Percentiles rank a stretch among this genome's conserved stretches.
Evolutionary conservation across 1,140 invertebrate genomes (phyloP).

Genomic region (Stegodyphus mimosarum): DNA sequence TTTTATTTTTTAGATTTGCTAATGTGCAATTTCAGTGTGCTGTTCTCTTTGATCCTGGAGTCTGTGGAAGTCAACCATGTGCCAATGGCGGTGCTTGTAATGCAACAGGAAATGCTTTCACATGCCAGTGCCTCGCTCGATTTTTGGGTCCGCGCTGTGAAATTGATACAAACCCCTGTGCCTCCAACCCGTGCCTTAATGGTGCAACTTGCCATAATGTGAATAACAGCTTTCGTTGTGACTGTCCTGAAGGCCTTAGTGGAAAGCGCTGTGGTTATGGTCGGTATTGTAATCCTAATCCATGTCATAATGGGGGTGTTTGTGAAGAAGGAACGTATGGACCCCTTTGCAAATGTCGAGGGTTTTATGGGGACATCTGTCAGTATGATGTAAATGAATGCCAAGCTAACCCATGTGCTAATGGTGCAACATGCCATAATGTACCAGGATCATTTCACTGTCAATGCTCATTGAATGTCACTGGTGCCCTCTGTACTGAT

Average conservation of each 20-base stretch:
- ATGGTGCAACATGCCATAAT: slow-evolving; percentile 81
- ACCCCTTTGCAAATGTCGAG: slow-evolving; percentile 67
- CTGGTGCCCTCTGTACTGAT: slow-evolving; percentile 76
- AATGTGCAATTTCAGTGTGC: slow-evolving; percentile 59
- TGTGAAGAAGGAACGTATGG: slow-evolving; percentile 69
- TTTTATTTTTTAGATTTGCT: slow-evolving; percentile 45
- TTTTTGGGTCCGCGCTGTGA: slow-evolving; percentile 56
- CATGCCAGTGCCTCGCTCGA: slow-evolving; percentile 54
- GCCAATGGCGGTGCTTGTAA: slow-evolving; percentile 82
- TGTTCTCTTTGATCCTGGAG: slow-evolving; percentile 82
- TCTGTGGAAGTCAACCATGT: slow-evolving; percentile 89
- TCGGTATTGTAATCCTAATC: slow-evolving; percentile 71
- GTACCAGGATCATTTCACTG: slow-evolving; percentile 80
- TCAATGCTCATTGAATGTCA: slow-evolving; percentile 81
- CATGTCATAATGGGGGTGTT: slow-evolving; percentile 70
- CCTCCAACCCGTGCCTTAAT: slow-evolving; percentile 87
- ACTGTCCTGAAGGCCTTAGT: slow-evolving; percentile 67
- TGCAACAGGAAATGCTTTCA: slow-evolving; percentile 66
- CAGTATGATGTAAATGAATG: slow-evolving; percentile 68
- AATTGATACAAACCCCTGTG: slow-evolving; percentile 88
- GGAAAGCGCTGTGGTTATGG: slow-evolving; percentile 84
- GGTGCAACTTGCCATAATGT: slow-evolving; percentile 77
- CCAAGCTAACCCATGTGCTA: slow-evolving; percentile 74
- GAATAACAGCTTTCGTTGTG: slow-evolving; percentile 67
- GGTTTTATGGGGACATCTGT: slow-evolving; percentile 66